A percentile compares a stretch with the other conserved stretches of the same genome.
phyloP scores from a whole-genome alignment of 2,113 vertebrate species.

The Regulus satrapa region DNA sequence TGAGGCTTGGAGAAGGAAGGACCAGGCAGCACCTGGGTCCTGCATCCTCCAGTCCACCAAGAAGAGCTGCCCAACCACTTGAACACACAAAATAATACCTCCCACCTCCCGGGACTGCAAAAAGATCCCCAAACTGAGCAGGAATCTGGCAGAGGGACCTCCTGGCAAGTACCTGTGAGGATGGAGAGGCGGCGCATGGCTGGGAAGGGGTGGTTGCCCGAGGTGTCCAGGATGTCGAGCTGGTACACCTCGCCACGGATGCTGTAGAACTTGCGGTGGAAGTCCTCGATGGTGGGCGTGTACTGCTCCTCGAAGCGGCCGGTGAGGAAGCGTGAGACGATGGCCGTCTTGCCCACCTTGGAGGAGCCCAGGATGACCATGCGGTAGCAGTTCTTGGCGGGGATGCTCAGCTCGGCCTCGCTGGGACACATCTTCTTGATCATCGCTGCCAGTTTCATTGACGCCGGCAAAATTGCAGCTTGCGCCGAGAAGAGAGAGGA shows the following conservation, averaged over 20 bases:
- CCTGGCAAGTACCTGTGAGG: constrained; percentile 83
- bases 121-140: background rate
- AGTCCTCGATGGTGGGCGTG: constrained; percentile 97
- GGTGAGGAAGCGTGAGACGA: constrained; percentile 93
- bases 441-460: constrained; percentile 82
- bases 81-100: background rate
- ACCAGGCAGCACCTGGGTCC: background rate
- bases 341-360: constrained; percentile 97
- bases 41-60: background rate
- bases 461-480: background rate
- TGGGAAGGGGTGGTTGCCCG: constrained; percentile 94
- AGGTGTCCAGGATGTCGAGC: constrained; percentile 95
- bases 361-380: constrained; percentile 98
- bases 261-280: constrained; percentile 98
- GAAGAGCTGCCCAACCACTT: background rate
- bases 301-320: constrained; percentile 95
- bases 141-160: background rate
- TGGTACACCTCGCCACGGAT: constrained; percentile 95
- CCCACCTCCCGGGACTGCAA: background rate
- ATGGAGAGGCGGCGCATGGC: constrained; percentile 97
- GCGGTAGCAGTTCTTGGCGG: constrained; percentile 93
- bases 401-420: constrained; percentile 88
- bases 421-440: constrained; percentile 94
- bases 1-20: background rate
- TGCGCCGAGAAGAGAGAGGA: background rate